Conservation (phyloP, 2,888 invertebrate species). For the Erebia epiphron region DNA sequence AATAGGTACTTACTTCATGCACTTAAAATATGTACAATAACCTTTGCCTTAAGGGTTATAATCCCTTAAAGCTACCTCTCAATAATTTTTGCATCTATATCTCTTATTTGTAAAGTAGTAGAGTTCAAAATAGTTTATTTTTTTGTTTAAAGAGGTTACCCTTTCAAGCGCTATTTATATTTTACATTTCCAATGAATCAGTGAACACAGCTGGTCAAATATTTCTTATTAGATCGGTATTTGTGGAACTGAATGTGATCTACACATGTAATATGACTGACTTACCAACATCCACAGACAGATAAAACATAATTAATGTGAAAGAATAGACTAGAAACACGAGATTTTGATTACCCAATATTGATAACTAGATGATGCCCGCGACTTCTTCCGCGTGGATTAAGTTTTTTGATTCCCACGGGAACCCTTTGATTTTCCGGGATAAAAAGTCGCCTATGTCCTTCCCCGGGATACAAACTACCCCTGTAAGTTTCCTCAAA, state of each 20-base stretch:
- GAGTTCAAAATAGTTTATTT: conserved; percentile 3
- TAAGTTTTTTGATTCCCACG: too few relatives aligned
- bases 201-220: conserved; percentile 42
- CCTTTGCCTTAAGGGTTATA: not conserved
- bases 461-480: too few relatives aligned
- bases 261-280: too few relatives aligned
- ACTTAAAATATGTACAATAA: conserved; percentile 7
- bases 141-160: conserved; percentile 15
- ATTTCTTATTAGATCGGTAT: conserved; percentile 39
- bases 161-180: conserved; percentile 35
- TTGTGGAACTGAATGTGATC: conserved; percentile 25
- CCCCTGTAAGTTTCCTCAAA: too few relatives aligned
- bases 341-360: too few relatives aligned
- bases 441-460: too few relatives aligned
- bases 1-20: not conserved
- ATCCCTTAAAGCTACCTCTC: not conserved
- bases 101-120: not conserved
- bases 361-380: too few relatives aligned
- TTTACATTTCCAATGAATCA: conserved; percentile 35
- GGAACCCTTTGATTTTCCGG: too few relatives aligned
- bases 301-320: too few relatives aligned
- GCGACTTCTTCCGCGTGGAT: too few relatives aligned
- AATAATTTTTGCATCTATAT: not conserved
- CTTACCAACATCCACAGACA: too few relatives aligned
- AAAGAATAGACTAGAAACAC: too few relatives aligned